Conservation (phyloP, 2,888 invertebrate species). For the Lepas anatifera region DNA sequence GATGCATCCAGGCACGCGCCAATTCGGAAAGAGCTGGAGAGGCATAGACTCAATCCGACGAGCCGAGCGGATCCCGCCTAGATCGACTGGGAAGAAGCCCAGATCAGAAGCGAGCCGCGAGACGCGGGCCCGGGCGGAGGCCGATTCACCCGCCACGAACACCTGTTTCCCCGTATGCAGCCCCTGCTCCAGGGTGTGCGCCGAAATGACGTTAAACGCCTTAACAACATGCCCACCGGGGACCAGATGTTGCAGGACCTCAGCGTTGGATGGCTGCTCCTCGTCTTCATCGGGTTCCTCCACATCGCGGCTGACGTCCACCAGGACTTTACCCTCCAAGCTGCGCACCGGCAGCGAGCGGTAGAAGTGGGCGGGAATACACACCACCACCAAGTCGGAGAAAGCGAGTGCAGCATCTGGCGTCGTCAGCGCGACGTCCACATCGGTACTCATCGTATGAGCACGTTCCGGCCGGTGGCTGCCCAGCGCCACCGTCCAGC, state of each 20-base stretch:
- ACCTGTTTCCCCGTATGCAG: slow-evolving; percentile 24
- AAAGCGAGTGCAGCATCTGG: slow-evolving; percentile 17
- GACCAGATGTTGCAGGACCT: slow-evolving; percentile 19
- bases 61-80: not conserved
- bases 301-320: slow-evolving; percentile 21
- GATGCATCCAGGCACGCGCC: slow-evolving; percentile 20
- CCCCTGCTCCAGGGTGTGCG: slow-evolving; percentile 25
- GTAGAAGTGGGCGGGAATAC: slow-evolving; percentile 21
- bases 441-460: slow-evolving; percentile 15
- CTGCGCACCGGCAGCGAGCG: slow-evolving; percentile 14
- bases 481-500: slow-evolving; percentile 19
- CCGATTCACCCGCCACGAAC: not conserved
- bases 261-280: slow-evolving; percentile 19
- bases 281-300: slow-evolving; percentile 5
- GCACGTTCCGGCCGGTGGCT: slow-evolving; percentile 15
- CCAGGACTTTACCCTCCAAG: slow-evolving; percentile 19
- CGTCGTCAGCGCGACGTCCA: slow-evolving; percentile 17
- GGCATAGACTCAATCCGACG: slow-evolving; percentile 24
- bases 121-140: not conserved
- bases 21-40: slow-evolving; percentile 21
- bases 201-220: slow-evolving; percentile 26
- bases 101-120: not conserved
- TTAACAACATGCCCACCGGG: slow-evolving; percentile 22
- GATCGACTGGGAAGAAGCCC: not conserved
- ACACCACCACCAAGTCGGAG: slow-evolving; percentile 17